A percentile compares a stretch with the other conserved stretches of the same genome.
Evolutionary conservation across 2,888 invertebrate genomes (phyloP).

Genomic region (Tenthredo distinguenda): DNA sequence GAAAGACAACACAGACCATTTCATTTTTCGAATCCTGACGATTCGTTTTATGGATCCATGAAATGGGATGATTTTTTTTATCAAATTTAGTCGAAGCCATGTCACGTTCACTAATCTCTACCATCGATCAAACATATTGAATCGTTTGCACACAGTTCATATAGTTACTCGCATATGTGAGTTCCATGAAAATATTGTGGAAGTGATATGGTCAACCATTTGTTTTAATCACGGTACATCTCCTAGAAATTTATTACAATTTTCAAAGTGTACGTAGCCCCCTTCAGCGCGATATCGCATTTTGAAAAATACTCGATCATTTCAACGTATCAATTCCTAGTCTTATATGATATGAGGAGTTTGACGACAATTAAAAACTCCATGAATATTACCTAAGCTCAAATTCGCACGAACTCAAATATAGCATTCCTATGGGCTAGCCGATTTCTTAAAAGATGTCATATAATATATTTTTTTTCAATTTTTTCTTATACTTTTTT

Average conservation of each 20-base stretch:
- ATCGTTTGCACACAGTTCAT: neutral
- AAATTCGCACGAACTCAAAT: conserved; percentile 45
- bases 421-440: conserved; percentile 18
- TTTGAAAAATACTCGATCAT: conserved; percentile 1
- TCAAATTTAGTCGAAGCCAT: no score
- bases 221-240: neutral
- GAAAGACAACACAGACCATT: neutral
- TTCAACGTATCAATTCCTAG: conserved; percentile 45
- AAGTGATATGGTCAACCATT: neutral
- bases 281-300: neutral
- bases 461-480: conserved; percentile 12
- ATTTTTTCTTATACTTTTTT: conserved; percentile 28
- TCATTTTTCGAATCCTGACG: neutral
- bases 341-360: conserved; percentile 48
- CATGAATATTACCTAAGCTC: conserved; percentile 22
- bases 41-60: no score
- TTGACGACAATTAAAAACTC: neutral
- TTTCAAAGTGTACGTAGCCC: neutral
- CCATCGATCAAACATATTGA: neutral
- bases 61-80: no score
- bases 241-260: neutral
- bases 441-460: conserved; percentile 26
- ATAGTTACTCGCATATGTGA: neutral
- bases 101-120: no score
- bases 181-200: neutral